Conservation (phyloP, 1,140 invertebrate species). For the Eubasilissa regina region DNA sequence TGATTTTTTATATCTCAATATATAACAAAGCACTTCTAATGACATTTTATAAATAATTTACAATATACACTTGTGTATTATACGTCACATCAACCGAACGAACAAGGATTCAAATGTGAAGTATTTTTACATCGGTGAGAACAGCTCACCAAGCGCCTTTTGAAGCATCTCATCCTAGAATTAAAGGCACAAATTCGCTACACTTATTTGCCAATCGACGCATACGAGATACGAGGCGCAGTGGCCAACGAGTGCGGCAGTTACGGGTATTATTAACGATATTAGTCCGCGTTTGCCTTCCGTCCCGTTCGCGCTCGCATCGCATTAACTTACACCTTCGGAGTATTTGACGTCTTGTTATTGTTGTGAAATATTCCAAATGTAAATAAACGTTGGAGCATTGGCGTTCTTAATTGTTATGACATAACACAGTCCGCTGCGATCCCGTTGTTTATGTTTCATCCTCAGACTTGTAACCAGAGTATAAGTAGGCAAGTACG, state of each 20-base stretch:
- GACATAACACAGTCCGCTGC: slow-evolving; percentile 13
- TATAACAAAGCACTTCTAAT: no score
- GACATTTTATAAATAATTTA: no score
- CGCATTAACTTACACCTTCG: neutral
- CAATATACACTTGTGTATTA: no score
- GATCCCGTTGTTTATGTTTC: slow-evolving; percentile 9
- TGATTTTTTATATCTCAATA: no score
- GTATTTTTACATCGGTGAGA: no score
- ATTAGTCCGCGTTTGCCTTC: no score
- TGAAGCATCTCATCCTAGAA: neutral
- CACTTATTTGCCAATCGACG: no score
- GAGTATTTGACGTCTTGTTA: neutral
- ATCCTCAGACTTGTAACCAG: neutral
- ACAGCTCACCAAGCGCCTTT: neutral
- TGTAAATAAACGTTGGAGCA: slow-evolving; percentile 7
- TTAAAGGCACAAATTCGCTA: no score
- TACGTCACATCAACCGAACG: neutral
- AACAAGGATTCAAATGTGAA: neutral
- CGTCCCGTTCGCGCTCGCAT: neutral
- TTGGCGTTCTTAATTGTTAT: slow-evolving; percentile 38
- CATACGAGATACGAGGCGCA: no score
- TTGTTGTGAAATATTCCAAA: slow-evolving; percentile 4
- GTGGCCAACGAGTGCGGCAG: neutral
- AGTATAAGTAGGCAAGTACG: neutral
- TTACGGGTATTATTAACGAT: no score